These are phyloP conservation scores for Indicator indicator DNA, from an alignment of 2,113 vertebrate genomes.

Conservation along the genomic window DNA sequence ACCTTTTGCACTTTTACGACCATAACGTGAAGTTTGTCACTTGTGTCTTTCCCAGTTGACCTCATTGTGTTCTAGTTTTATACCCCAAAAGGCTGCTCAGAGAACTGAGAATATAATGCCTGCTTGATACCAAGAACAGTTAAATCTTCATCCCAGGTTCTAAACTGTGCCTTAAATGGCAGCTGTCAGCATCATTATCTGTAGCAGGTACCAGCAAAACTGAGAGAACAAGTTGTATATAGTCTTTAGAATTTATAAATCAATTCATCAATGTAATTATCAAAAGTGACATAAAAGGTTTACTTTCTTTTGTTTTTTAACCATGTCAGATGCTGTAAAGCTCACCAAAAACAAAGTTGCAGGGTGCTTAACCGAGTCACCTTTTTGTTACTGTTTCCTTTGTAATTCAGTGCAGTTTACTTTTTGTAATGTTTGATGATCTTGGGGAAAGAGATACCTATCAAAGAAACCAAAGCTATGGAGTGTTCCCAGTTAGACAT, in stretches of 20 bases:
- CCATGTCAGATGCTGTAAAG: not conserved
- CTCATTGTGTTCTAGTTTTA: not conserved
- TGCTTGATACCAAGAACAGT: not conserved
- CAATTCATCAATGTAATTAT: not conserved
- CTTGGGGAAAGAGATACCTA: not conserved
- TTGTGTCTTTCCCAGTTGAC: not conserved
- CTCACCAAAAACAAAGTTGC: not conserved
- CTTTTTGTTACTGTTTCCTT: not conserved
- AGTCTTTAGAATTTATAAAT: not conserved
- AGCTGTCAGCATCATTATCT: not conserved
- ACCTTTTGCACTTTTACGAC: not conserved
- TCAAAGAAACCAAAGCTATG: not conserved
- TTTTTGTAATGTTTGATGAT: not conserved
- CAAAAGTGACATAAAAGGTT: not conserved
- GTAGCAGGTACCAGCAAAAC: not conserved
- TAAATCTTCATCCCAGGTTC: not conserved
- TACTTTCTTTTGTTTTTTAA: not conserved
- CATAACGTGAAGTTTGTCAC: not conserved
- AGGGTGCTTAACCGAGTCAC: not conserved
- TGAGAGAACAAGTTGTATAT: not conserved
- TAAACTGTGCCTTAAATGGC: not conserved
- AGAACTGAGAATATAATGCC: not conserved
- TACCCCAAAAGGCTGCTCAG: not conserved
- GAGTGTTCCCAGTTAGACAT: not conserved
- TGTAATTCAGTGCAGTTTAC: not conserved